Percentiles rank a stretch among this genome's conserved stretches.
These are phyloP conservation scores for Echinometra lucunter DNA, from an alignment of 53 echinoderm and acorn worm genomes.

Conservation along the genomic window DNA sequence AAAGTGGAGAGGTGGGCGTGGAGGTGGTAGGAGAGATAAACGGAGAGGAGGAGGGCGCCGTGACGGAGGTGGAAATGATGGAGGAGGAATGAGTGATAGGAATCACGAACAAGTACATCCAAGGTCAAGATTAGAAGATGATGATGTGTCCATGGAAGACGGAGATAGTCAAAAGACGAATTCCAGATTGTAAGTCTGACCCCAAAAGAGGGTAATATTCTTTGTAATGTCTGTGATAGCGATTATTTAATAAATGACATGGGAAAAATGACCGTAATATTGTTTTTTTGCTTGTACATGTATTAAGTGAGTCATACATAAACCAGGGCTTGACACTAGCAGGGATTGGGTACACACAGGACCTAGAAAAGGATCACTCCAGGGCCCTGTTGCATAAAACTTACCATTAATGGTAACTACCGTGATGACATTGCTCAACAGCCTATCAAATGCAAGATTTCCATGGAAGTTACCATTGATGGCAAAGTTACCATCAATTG, in stretches of 20 bases:
- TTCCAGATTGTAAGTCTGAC: slow-evolving; percentile 76
- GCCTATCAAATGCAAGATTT: too few species aligned
- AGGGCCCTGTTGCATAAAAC: too few species aligned
- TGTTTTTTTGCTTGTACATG: too few species aligned
- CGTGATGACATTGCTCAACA: too few species aligned
- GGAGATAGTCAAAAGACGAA: slow-evolving; percentile 58
- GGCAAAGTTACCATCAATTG: too few species aligned
- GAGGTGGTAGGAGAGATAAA: slow-evolving; percentile 53
- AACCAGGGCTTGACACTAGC: too few species aligned
- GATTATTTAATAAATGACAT: too few species aligned
- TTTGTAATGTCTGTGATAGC: neutral
- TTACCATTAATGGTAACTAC: too few species aligned
- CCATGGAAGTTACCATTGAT: too few species aligned
- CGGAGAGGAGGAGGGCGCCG: slow-evolving; percentile 49
- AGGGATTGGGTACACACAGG: too few species aligned
- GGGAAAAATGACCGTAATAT: neutral
- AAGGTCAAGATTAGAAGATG: slow-evolving; percentile 82
- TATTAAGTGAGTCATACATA: too few species aligned
- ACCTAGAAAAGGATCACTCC: too few species aligned
- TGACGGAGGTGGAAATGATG: neutral
- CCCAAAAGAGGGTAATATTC: neutral
- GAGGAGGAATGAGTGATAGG: neutral
- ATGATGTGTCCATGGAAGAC: slow-evolving; percentile 86
- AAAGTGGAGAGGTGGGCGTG: slow-evolving; percentile 55
- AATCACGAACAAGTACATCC: slow-evolving; percentile 51